Evolutionary conservation across 2,888 invertebrate genomes (phyloP).

Genomic region (Melanargia galathea): DNA sequence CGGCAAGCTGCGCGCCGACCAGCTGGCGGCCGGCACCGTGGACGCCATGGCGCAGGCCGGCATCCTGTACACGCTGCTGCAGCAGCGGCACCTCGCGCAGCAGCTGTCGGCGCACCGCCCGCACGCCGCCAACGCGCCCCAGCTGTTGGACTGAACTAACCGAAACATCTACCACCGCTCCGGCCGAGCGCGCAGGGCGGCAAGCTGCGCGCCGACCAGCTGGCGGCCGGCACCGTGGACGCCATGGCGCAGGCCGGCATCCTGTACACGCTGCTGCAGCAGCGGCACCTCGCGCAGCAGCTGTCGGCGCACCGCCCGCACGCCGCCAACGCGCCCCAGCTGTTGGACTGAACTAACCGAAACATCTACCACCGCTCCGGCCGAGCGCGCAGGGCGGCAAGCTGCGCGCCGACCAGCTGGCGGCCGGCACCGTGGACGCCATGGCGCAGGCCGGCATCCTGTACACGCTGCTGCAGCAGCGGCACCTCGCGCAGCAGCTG

Average conservation of each 20-base stretch:
- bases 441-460: slow-evolving; percentile 97
- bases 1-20: slow-evolving; percentile 83
- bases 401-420: slow-evolving; percentile 86
- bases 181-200: slow-evolving; percentile 84
- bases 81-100: slow-evolving; percentile 80
- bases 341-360: slow-evolving; percentile 39
- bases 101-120: slow-evolving; percentile 53
- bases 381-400: slow-evolving; percentile 82
- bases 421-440: slow-evolving; percentile 95
- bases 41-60: slow-evolving; percentile 98
- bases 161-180: too few species aligned
- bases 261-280: slow-evolving; percentile 92
- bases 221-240: slow-evolving; percentile 95
- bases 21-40: slow-evolving; percentile 93
- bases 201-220: slow-evolving; percentile 83
- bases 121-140: slow-evolving; percentile 44
- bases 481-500: slow-evolving; percentile 73
- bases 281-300: slow-evolving; percentile 76
- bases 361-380: slow-evolving; percentile 91
- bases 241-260: slow-evolving; percentile 98
- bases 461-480: slow-evolving; percentile 90
- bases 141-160: slow-evolving; percentile 38
- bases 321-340: slow-evolving; percentile 36
- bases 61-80: slow-evolving; percentile 93
- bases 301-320: slow-evolving; percentile 49